Evolutionary conservation across 2,797 vertebrate genomes (phyloP), one percentile per base, ranked within the genome.

Genomic region (Eulemur coronatus): DNA sequence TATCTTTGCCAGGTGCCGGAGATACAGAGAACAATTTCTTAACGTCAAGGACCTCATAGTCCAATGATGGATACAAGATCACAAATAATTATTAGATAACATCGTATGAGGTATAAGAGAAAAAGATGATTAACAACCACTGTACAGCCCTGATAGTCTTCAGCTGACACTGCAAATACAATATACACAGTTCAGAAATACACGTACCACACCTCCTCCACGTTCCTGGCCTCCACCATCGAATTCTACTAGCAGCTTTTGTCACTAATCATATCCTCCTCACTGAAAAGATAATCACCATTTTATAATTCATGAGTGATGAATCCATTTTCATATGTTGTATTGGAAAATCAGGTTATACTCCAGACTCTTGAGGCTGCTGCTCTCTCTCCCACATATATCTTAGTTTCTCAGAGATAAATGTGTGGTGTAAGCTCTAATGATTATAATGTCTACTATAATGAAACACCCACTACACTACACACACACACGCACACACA

Each of bases 221-320:
- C 30, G 24, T 57, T 75, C 84, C 46, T 43, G 84, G 35, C 18
- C 6, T 69, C 33, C 28, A 33, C 20, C 12, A 92, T 72, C 24
- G 38, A 80, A 35, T 87, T 87, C 35, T 90, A 82, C n/a, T 30
- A 65, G 18, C 20, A 87, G 59, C 2, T 86, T 72, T 81, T 69
- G 3, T 43, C 61, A 95, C 48, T 69, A 67, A 73, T 79, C 57
- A 30, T n/a, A 69, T 73, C 11, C 18, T 93, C n/a, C 15, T 93
- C 48, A 78, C n/a, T 92, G 67, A 90, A 96, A 95, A 89, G 46
- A 50, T 81, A 93, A 88, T 80, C 18, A 50, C 2, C 20, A 35
- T 67, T 95, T 89, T 90, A 73, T 70, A 82, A 96, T 87, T 89
- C 41, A 95, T 73, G 82, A 88, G 18, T 22, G 24, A 95, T 92